Percentiles rank a stretch among this genome's conserved stretches.
phyloP scores from a whole-genome alignment of 2,888 invertebrate genomes.

The Limnephilus marmoratus region DNA sequence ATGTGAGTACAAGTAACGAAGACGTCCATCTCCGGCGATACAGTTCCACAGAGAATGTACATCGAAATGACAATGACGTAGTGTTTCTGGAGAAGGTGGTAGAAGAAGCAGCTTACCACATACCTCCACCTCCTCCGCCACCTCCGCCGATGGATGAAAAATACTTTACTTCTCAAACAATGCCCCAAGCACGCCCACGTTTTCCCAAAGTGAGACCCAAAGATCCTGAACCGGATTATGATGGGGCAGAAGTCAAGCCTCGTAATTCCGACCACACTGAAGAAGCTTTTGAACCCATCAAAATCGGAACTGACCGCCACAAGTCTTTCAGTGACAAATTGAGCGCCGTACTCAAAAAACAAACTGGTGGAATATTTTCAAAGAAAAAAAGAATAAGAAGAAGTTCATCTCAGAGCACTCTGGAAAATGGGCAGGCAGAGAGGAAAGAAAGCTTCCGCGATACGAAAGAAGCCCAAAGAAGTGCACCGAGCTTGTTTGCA shows the following conservation, averaged over 20 bases:
- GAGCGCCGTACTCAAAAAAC: constrained; percentile 72
- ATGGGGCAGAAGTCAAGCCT: constrained; percentile 23
- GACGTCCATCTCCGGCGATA: constrained; percentile 4
- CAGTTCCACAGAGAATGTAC: neutral
- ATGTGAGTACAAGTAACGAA: constrained; percentile 58
- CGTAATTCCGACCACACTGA: constrained; percentile 11
- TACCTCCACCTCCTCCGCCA: constrained; percentile 41
- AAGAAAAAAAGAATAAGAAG: constrained; percentile 22
- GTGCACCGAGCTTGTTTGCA: constrained; percentile 69
- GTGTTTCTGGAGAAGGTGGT: neutral
- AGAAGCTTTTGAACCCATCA: constrained; percentile 64
- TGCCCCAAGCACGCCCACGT: constrained; percentile 4
- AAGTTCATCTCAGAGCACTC: constrained; percentile 17
- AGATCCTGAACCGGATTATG: constrained; percentile 32
- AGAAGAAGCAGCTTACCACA: neutral
- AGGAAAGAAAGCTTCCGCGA: neutral
- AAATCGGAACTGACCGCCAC: constrained; percentile 72
- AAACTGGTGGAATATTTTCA: neutral
- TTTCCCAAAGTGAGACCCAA: constrained; percentile 59
- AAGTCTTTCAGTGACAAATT: constrained; percentile 74
- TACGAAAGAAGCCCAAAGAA: constrained; percentile 40
- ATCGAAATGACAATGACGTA: neutral
- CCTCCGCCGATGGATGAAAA: constrained; percentile 72
- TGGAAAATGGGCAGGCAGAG: constrained; percentile 20
- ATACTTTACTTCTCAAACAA: constrained; percentile 41